phyloP scores from a whole-genome alignment of 2,888 invertebrate genomes.

The Tetragonisca angustula region DNA sequence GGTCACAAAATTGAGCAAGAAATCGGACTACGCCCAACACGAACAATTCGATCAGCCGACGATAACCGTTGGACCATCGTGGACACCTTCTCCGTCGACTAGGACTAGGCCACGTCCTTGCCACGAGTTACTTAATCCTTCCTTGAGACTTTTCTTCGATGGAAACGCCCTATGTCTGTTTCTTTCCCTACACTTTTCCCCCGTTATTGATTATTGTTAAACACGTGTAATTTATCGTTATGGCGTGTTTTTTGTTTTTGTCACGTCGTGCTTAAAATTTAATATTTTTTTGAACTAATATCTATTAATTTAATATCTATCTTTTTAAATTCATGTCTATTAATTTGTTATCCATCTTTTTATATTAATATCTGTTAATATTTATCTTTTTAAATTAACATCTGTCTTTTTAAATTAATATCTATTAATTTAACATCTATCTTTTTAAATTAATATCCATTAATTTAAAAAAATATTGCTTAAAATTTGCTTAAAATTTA shows the following conservation, averaged over 20 bases:
- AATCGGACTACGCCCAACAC: conserved; percentile 78
- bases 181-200: neutral
- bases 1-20: conserved; percentile 77
- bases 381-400: too few relatives aligned
- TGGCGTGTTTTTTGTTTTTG: neutral
- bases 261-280: too few relatives aligned
- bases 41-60: conserved; percentile 56
- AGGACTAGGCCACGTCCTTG: conserved; percentile 75
- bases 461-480: too few relatives aligned
- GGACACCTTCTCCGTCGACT: conserved; percentile 54
- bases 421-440: too few relatives aligned
- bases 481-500: too few relatives aligned
- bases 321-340: too few relatives aligned
- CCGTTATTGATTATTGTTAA: neutral
- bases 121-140: conserved; percentile 66
- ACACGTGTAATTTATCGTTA: neutral
- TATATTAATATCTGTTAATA: too few relatives aligned
- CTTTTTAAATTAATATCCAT: too few relatives aligned
- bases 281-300: too few relatives aligned
- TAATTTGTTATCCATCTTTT: too few relatives aligned
- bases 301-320: too few relatives aligned
- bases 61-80: conserved; percentile 50
- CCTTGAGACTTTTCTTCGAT: conserved; percentile 22
- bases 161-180: conserved; percentile 13
- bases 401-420: too few relatives aligned